phyloP scores from a whole-genome alignment of 2,113 vertebrate genomes.

The Poeciliopsis turrubarensis region DNA sequence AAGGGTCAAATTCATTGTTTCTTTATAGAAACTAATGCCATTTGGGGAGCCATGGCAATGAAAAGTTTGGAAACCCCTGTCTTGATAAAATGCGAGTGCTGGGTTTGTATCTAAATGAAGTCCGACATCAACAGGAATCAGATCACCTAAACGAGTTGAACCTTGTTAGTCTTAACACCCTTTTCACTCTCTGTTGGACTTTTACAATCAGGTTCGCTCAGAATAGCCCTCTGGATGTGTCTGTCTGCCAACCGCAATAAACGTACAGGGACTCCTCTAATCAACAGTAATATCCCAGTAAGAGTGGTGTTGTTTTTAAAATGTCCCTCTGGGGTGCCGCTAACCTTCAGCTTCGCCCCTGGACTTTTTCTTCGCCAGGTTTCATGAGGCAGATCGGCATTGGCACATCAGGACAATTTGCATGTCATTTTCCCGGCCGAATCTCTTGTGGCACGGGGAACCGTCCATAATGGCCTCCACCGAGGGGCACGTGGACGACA shows the following conservation, averaged over 20 bases:
- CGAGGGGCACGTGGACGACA: conserved; percentile 33
- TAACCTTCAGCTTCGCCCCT: conserved; percentile 17
- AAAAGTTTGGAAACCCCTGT: neutral
- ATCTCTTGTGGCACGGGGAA: conserved; percentile 37
- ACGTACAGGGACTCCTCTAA: neutral
- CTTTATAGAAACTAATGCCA: no score
- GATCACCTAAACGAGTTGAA: conserved; percentile 21
- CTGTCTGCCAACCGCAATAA: conserved; percentile 9
- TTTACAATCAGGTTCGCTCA: conserved; percentile 30
- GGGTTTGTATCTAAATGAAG: conserved; percentile 1
- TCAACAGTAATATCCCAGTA: conserved; percentile 1
- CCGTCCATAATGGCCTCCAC: conserved; percentile 21
- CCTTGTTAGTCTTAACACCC: conserved; percentile 22
- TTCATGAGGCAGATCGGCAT: conserved; percentile 21
- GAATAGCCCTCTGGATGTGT: conserved; percentile 11
- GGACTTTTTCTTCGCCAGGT: conserved; percentile 10
- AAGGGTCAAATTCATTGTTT: no score
- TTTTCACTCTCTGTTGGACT: neutral
- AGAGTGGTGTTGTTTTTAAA: conserved; percentile 15
- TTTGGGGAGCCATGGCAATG: no score
- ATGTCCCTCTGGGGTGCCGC: conserved; percentile 17
- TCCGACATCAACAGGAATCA: conserved; percentile 7
- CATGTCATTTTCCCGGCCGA: conserved; percentile 16
- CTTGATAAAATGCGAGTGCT: conserved; percentile 12
- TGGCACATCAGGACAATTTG: conserved; percentile 5